Evolutionary conservation across 2,888 invertebrate genomes (phyloP), one percentile per base, ranked within the genome.

Genomic region (Schrankia costaestrigalis): DNA sequence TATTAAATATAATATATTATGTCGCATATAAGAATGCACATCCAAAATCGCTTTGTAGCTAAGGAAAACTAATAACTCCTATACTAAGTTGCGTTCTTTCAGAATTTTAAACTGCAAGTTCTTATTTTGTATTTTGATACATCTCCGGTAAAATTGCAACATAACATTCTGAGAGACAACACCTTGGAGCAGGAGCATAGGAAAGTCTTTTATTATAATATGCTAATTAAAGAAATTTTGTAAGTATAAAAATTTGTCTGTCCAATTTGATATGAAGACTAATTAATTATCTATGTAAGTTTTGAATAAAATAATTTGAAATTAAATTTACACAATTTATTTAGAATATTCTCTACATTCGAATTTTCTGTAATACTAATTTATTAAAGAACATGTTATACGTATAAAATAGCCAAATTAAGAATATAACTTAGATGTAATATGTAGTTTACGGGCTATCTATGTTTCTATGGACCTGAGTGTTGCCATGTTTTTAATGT

Each of bases 321-420:
- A 64, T 49, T 63, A 54, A 67, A 67, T 75, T 79, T 72, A 78
- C 78, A 83, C 67, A 71, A 69, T 83, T 84, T 83, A 82, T 82
- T 82, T 69, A 56, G 75, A 73, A 50, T 62, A 64, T 67, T 64
- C 70, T 76, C 68, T 58, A 81, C 83, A 81, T 71, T 70, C 53
- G 63, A 77, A 72, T 77, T 79, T 76, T 67, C 58, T 63, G 67
- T 78, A 76, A 66, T 51, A 63, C 67, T 77, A 71, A 69, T 58
- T 53, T 52, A 56, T 46, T 44, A 47, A 47, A 57, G 47, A 49
- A 54, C 46, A 51, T 50, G 37, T 57, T 59, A 46, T 53, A 57
- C 64, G 63, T 48, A 66, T 63, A 68, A 69, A 52, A 63, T 69
- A 13, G 1, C 74, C 72, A 75, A 71, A 62, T 33, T 57, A 21